Evolutionary conservation across 2,888 invertebrate species (phyloP), one percentile per base, ranked within the genome.

Genomic region (Hipparchia sbordonii): DNA sequence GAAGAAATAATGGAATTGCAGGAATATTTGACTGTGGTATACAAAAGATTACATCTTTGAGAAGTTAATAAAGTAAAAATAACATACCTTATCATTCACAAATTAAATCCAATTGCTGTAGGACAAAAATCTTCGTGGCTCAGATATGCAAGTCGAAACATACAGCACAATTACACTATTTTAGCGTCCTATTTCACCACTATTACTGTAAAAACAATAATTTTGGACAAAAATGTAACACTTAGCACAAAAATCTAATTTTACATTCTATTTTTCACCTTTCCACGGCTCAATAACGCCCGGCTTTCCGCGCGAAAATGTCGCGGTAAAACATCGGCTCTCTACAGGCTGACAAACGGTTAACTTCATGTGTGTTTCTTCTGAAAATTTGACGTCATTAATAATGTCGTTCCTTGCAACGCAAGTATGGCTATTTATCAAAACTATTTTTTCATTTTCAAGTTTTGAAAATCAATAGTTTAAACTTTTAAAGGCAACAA

Each of bases 221-320:
- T 74, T 63, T 74, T 61, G 54, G 54, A 67, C 72, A 74, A 74
- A 79, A 69, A 73, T 77, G 66, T 78, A 71, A 77, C 75, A 77
- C 66, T 72, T 70, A 74, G 65, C 66, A 70, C 72, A 82, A 79
- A 80, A 83, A 81, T 82, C 83, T 80, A 78, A 84, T 82, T 82
- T 79, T 78, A 86, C 81, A 82, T 84, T 83, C 81, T 86, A 85
- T 84, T 90, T 90, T 90, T 88, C 82, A 89, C 87, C 82, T 91
- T 92, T 93, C 91, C 90, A 92, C 91, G 91, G 92, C 92, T 93
- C 89, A 87, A 92, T 93, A 92, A 92, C 92, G 93, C 91, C 93
- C 92, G 92, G 92, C 93, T 91, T 93, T 92, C 93, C 94, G 94
- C 94, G 94, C 94, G 94, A 93, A 93, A 94, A 94, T 93, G 92